Evolutionary conservation across 2,888 invertebrate species (phyloP).

Genomic region (Drosophila subquinaria): DNA sequence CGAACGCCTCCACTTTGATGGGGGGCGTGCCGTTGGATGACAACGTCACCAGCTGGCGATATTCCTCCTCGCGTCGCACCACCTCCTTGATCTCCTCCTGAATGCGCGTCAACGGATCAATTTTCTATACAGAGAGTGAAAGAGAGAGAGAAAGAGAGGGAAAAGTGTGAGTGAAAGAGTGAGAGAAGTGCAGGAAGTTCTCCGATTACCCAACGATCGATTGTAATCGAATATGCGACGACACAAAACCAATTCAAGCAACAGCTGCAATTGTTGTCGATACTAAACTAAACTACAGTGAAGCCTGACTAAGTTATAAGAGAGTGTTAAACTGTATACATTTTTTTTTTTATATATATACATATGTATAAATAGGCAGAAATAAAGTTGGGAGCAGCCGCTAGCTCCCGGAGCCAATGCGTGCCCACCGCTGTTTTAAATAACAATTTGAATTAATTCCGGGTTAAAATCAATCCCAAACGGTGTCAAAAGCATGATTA

Average conservation of each 20-base stretch:
- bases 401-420: no score
- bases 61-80: slow-evolving; percentile 93
- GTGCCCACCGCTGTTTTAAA: no score
- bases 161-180: neutral
- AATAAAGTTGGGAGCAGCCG: no score
- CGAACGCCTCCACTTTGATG: slow-evolving; percentile 42
- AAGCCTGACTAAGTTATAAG: neutral
- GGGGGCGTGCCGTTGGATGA: slow-evolving; percentile 19
- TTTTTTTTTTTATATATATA: no score
- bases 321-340: no score
- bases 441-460: no score
- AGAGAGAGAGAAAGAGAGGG: neutral
- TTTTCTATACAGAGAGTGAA: slow-evolving; percentile 86
- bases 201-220: slow-evolving; percentile 53
- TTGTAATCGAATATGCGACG: slow-evolving; percentile 54
- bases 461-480: no score
- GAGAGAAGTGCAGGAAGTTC: slow-evolving; percentile 37
- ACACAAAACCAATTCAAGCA: slow-evolving; percentile 5
- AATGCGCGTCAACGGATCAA: slow-evolving; percentile 92
- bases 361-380: no score
- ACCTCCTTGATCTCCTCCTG: slow-evolving; percentile 96
- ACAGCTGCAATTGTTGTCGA: slow-evolving; percentile 17
- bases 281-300: slow-evolving; percentile 21
- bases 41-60: slow-evolving; percentile 87
- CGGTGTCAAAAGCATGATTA: no score